Evolutionary conservation across 2,888 invertebrate genomes (phyloP), one percentile per base, ranked within the genome.

Genomic region (Silvanus unidentatus): DNA sequence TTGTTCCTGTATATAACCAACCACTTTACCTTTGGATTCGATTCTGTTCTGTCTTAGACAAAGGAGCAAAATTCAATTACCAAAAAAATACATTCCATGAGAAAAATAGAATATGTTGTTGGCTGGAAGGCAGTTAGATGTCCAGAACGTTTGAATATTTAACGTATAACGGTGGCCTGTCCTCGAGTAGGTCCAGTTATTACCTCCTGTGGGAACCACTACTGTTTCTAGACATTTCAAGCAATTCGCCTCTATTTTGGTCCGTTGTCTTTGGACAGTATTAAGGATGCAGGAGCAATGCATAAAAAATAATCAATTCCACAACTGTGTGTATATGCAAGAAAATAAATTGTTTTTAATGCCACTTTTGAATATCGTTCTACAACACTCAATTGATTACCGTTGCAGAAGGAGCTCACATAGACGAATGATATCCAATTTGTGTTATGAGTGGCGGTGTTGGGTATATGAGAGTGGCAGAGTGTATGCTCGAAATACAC

Each of bases 391-490:
- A 32, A 32, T 32, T n/a, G 32, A 32, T 12, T 32, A 12, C 3
- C 5, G 32, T 32, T 32, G 32, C 10, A 9, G 32, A 32, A 12
- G 13, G 3, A 5, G 4, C 32, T 5, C 13, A 32, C 4, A 32
- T 38, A 16, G 27, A 36, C 28, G 32, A 34, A 39, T 41, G 45
- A 32, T 43, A 47, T 55, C 52, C 55, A 60, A 60, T 60, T 59
- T 57, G 52, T 50, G 52, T 56, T 58, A 60, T 55, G 50, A 45
- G 44, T 42, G 43, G 44, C 47, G 36, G 40, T 40, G 45, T 27
- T 32, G 39, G 42, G 42, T 41, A 40, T 43, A 16, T 38, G 36
- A 32, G 22, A 35, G 47, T 30, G 29, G 50, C 40, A 37, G 50
- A 38, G 42, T 11, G 22, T 22, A 22, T 22, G 4, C 8, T 5